These are phyloP conservation scores for Tipula vernalis DNA, from an alignment of 2,888 invertebrate species.

Conservation along the genomic window DNA sequence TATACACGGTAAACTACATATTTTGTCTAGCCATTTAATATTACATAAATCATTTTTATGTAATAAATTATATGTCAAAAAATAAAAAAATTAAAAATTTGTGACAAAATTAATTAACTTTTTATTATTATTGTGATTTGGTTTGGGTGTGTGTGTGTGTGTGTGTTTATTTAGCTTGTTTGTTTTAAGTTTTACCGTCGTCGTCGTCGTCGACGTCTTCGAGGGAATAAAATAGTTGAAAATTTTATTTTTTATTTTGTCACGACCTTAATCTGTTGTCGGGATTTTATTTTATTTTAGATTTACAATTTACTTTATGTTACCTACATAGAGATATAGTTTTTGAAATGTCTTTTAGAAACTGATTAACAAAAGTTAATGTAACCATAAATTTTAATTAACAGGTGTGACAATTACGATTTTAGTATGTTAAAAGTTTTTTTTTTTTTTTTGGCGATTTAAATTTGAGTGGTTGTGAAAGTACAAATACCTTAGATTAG, in stretches of 20 bases:
- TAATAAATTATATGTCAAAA: background rate
- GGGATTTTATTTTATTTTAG: background rate
- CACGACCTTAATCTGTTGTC: background rate
- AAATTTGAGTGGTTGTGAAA: background rate
- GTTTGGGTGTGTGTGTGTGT: background rate
- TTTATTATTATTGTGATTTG: background rate
- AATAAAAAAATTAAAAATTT: background rate
- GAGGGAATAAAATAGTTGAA: background rate
- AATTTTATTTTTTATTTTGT: background rate
- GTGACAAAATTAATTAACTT: background rate
- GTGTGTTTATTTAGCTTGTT: too few relatives aligned
- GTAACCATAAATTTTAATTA: background rate
- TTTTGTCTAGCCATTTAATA: background rate
- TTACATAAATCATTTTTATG: conserved; percentile 4
- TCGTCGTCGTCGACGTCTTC: background rate
- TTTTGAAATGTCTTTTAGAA: background rate
- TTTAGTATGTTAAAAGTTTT: background rate
- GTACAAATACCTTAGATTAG: background rate
- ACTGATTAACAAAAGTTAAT: background rate
- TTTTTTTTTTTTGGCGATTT: background rate
- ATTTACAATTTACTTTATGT: background rate
- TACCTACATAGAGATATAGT: background rate
- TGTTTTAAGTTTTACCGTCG: background rate
- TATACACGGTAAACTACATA: background rate
- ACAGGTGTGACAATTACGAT: background rate